Evolutionary conservation across 2,888 invertebrate species (phyloP), one percentile per base, ranked within the genome.

Genomic region (Tetheella fluctuosa): DNA sequence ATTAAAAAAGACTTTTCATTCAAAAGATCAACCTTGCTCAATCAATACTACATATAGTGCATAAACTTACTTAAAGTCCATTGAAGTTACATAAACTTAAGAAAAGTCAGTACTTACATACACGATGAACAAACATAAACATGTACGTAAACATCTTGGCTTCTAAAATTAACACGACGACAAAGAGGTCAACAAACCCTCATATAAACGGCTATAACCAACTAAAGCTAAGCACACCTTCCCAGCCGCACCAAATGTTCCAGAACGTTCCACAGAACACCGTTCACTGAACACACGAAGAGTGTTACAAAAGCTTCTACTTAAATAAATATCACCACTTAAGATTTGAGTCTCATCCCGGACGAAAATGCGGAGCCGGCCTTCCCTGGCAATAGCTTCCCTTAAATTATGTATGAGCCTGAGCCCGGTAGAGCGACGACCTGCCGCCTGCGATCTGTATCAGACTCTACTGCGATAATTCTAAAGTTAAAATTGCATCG

Each of bases 301-400:
- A 13, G 34, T 0, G 48, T 67, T 65, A 60, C 72, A 58, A 64
- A 69, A 68, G 71, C 64, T 67, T 62, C 73, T 73, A 64, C 81
- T 82, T 80, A 79, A 83, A 84, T 84, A 83, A 83, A 82, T 81
- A 83, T 81, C 79, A 69, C 76, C 77, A 74, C 79, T 81, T 76
- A 77, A 81, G 78, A 79, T 80, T 79, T 77, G 75, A 79, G 78
- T 65, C 76, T 73, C 78, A 73, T 77, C 75, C 73, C 62, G 64
- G 65, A 59, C 63, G 68, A 68, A 68, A 68, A 69, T 59, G 71
- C 63, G 68, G 59, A 62, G 68, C 71, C 71, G 62, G 68, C 72
- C 71, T 72, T 73, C 74, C 65, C 70, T 61, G 70, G 68, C 80
- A 68, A 76, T 74, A 72, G 74, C 72, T 55, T 57, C 54, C 54